Base-by-base conservation (phyloP, 2,113 vertebrate genomes). In the Zosterops hypoxanthus region DNA sequence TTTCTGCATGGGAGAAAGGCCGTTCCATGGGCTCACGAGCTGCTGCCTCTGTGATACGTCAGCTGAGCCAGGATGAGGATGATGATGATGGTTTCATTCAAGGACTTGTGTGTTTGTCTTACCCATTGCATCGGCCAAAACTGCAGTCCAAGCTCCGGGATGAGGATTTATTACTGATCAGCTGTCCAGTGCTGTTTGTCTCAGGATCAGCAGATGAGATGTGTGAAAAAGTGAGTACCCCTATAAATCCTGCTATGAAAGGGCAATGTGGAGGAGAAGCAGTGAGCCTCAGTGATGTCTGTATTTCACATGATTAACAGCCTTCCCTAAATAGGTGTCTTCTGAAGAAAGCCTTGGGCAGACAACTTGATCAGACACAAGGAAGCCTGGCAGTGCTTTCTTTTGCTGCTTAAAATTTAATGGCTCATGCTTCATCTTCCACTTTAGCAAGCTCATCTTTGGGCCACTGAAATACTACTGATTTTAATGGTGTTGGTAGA, bases 11-110 rank as follows among this genome's bases (percentile, higher is more conserved):
- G 69, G 81, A 89, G 29, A 56, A 97, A 99, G 99, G 99, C 78
- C 98, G 99, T 89, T 99, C 99, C 14, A 99, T 99, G 99, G 99
- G 99, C 53, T 98, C 99, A 61, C 98, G 99, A 91, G 98, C 98
- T 65, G 99, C 99, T 82, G 98, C 98, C 47, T 98, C 98, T 83
- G 90, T 99, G 44, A 95, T 97, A 85, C 84, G 80, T 70, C 97
- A 97, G 36, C 96, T 97, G 64, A 97, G 95, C 70, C 96, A 97
- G 75, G 97, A 96, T 31, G 96, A 92, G 12, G 71, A 57, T 24
- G 97, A 39, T 39, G 39, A 98, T 73, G 98, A 98, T 66, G 97
- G 82, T 34, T 97, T 98, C 68, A 88, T 99, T 90, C 98, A 91
- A 82, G 99, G 99, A 18, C 97, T 99, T 20, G 90, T 99, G 84